Conservation (phyloP, 23 tunicate genomes). For the Corella eumyota region DNA sequence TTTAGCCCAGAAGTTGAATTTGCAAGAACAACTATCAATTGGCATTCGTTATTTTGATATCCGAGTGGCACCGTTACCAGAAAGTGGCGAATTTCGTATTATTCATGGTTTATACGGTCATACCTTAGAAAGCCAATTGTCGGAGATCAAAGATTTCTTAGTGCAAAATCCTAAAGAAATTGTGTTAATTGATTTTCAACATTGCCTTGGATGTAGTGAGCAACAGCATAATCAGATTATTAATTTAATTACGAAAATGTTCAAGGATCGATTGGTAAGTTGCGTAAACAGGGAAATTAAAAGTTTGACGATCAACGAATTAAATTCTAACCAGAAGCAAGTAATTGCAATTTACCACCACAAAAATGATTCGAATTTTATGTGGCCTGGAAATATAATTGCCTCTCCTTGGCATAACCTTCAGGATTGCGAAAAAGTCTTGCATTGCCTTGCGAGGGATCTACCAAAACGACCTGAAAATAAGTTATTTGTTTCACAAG, state of each 20-base stretch:
- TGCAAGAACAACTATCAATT: background rate
- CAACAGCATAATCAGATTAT: background rate
- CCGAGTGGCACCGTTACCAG: conserved; percentile 5
- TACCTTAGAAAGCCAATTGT: background rate
- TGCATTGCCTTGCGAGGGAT: background rate
- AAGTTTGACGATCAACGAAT: background rate
- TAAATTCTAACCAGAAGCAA: background rate
- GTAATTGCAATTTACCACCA: conserved; percentile 3
- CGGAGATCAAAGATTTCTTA: conserved; percentile 2
- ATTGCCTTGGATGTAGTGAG: conserved; percentile 1
- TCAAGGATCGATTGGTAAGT: background rate
- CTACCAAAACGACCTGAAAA: background rate
- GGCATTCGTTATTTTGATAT: conserved; percentile 17
- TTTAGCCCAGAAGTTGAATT: background rate
- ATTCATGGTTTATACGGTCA: conserved; percentile 10
- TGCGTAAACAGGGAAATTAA: background rate
- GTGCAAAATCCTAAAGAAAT: conserved; percentile 5
- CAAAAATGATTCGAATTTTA: background rate
- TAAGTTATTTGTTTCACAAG: conserved; percentile 9
- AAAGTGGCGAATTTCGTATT: background rate
- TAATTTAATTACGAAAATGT: background rate
- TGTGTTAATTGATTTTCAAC: conserved; percentile 10
- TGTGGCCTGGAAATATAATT: conserved; percentile 6
- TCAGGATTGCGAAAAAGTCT: background rate
- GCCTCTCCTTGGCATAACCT: conserved; percentile 6